Evolutionary conservation across 2,888 invertebrate genomes (phyloP).

Genomic region (Lypha dubia): DNA sequence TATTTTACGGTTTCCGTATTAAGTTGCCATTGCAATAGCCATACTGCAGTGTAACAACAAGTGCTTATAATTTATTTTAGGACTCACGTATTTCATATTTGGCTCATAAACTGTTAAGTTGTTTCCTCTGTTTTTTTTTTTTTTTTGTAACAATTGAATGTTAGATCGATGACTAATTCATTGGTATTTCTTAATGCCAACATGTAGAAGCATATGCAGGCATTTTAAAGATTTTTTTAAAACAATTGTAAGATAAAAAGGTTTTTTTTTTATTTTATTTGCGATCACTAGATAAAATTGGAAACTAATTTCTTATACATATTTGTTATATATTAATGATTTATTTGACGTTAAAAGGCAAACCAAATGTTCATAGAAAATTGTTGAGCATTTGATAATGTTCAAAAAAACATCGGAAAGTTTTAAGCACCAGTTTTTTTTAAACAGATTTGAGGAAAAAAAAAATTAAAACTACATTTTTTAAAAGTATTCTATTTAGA

Average conservation of each 20-base stretch:
- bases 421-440: not conserved
- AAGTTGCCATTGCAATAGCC: slow-evolving; percentile 28
- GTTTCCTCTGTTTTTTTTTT: slow-evolving; percentile 25
- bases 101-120: slow-evolving; percentile 17
- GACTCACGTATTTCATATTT: slow-evolving; percentile 63
- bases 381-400: not conserved
- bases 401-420: not conserved
- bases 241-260: slow-evolving; percentile 37
- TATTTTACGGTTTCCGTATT: slow-evolving; percentile 28
- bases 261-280: slow-evolving; percentile 42
- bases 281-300: slow-evolving; percentile 31
- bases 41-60: slow-evolving; percentile 63
- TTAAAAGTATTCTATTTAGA: too few species aligned
- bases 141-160: slow-evolving; percentile 56
- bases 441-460: too few species aligned
- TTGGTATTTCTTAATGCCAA: slow-evolving; percentile 50
- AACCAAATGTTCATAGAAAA: slow-evolving; percentile 3
- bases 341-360: slow-evolving; percentile 21
- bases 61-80: slow-evolving; percentile 62
- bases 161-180: slow-evolving; percentile 67
- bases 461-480: too few species aligned
- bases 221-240: slow-evolving; percentile 41
- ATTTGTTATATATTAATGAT: slow-evolving; percentile 8
- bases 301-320: not conserved
- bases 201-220: slow-evolving; percentile 25